A percentile compares a stretch with the other conserved stretches of the same genome.
Conservation (phyloP, 1,140 invertebrate genomes). For the Agrilus planipennis region DNA sequence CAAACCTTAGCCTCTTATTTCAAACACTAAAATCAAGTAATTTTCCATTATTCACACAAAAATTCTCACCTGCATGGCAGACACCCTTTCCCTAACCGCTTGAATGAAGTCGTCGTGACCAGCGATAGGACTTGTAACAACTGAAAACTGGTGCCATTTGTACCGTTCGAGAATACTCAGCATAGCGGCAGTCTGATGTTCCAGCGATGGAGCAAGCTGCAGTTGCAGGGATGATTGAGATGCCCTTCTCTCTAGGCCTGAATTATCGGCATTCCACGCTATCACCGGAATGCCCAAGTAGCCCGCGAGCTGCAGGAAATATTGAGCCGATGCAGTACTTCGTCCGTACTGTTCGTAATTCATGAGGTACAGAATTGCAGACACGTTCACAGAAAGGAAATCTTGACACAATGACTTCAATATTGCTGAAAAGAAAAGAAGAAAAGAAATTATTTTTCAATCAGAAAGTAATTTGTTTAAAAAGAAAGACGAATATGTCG, state of each 20-base stretch:
- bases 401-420: slow-evolving; percentile 76
- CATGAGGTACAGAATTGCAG: slow-evolving; percentile 86
- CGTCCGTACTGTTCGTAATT: slow-evolving; percentile 80
- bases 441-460: too few relatives aligned
- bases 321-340: slow-evolving; percentile 84
- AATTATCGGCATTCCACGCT: slow-evolving; percentile 91
- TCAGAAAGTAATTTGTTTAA: too few relatives aligned
- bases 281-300: slow-evolving; percentile 73
- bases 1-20: too few relatives aligned
- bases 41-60: too few relatives aligned
- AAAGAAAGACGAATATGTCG: too few relatives aligned
- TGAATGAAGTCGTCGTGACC: slow-evolving; percentile 92
- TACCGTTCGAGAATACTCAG: slow-evolving; percentile 84
- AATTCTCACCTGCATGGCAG: slow-evolving; percentile 59
- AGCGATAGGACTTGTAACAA: slow-evolving; percentile 85
- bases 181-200: slow-evolving; percentile 90
- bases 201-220: slow-evolving; percentile 84
- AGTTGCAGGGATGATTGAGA: slow-evolving; percentile 75
- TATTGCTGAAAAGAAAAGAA: slow-evolving; percentile 52
- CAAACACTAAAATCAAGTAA: too few relatives aligned
- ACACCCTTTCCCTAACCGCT: slow-evolving; percentile 75
- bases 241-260: slow-evolving; percentile 53
- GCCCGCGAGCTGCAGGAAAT: slow-evolving; percentile 76
- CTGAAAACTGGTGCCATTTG: slow-evolving; percentile 92
- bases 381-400: slow-evolving; percentile 78